Conservation (phyloP, 2,888 invertebrate genomes). For the Bimastos eiseni region DNA sequence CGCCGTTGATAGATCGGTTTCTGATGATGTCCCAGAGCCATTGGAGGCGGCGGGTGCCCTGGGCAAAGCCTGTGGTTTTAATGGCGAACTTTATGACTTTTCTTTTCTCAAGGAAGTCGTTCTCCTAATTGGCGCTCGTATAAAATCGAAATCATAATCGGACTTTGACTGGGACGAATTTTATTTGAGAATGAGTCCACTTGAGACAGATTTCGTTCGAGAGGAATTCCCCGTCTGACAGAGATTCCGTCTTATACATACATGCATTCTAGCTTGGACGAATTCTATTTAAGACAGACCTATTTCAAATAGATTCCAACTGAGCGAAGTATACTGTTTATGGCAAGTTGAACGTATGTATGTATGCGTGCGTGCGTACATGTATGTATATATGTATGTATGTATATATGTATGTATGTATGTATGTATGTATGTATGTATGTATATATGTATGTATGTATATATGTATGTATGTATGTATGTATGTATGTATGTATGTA, state of each 20-base stretch:
- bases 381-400: conserved; percentile 26
- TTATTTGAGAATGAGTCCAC: neutral
- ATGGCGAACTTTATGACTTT: neutral
- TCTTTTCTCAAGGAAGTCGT: neutral
- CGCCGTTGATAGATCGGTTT: neutral
- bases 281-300: neutral
- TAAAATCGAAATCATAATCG: neutral
- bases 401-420: conserved; percentile 28
- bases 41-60: neutral
- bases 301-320: neutral
- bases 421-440: conserved; percentile 30
- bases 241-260: neutral
- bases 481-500: neutral
- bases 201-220: neutral
- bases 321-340: neutral
- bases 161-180: neutral
- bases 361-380: neutral
- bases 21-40: neutral
- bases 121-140: neutral
- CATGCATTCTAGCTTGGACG: neutral
- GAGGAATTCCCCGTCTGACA: neutral
- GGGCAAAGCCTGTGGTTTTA: neutral
- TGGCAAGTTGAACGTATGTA: neutral
- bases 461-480: neutral
- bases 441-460: conserved; percentile 5